Evolutionary conservation across 2,797 vertebrate genomes (phyloP).

Genomic region (Phoeniculus purpureus): DNA sequence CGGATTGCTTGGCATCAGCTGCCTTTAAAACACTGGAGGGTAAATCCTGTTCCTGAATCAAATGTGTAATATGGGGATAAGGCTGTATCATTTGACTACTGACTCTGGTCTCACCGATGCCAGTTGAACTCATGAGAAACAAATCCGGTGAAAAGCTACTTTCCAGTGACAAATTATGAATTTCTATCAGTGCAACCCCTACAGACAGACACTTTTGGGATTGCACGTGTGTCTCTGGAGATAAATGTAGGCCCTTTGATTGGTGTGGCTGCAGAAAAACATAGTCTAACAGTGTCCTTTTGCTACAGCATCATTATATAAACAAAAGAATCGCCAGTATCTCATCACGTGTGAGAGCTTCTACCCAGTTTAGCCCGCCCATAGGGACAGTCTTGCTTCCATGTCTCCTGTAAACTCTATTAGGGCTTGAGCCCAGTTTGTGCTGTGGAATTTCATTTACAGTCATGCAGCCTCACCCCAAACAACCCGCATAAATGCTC

Average conservation of each 20-base stretch:
- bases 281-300: not conserved
- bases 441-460: not conserved
- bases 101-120: not conserved
- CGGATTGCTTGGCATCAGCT: not conserved
- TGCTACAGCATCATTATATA: not conserved
- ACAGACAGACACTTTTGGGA: not conserved
- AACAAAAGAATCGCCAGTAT: not conserved
- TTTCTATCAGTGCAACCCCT: not conserved
- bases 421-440: not conserved
- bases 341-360: not conserved
- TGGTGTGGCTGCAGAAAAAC: not conserved
- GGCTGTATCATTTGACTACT: not conserved
- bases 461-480: not conserved
- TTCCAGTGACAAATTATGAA: not conserved
- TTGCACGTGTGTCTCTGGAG: not conserved
- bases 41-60: not conserved
- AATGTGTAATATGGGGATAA: not conserved
- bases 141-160: slow-evolving; percentile 1
- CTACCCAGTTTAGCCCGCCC: not conserved
- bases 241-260: not conserved
- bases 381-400: not conserved
- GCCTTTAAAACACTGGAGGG: not conserved
- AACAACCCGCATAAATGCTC: not conserved
- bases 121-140: not conserved
- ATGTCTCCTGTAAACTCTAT: not conserved